Evolutionary conservation across 2,888 invertebrate species (phyloP).

Genomic region (Andrena marginata): DNA sequence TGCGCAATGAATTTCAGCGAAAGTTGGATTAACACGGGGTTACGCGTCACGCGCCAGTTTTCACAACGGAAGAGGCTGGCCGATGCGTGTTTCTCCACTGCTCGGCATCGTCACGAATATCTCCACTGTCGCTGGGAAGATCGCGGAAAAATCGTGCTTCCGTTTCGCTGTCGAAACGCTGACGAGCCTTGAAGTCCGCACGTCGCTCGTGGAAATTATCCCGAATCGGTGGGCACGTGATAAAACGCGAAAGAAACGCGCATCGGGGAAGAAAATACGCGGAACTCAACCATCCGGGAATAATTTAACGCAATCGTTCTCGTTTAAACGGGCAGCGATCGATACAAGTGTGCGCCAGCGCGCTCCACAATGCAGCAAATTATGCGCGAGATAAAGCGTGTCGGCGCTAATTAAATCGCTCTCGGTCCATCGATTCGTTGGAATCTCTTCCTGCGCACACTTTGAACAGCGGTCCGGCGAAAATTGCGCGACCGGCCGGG

Average conservation of each 20-base stretch:
- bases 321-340: conserved; percentile 10
- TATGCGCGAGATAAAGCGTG: neutral
- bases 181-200: neutral
- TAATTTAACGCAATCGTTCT: conserved; percentile 4
- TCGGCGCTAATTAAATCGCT: conserved; percentile 22
- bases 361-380: conserved; percentile 1
- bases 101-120: neutral
- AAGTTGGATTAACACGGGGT: conserved; percentile 17
- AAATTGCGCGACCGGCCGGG: too few relatives aligned
- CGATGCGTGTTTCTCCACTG: neutral
- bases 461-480: neutral
- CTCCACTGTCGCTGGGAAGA: neutral
- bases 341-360: neutral
- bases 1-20: conserved; percentile 12
- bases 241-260: neutral
- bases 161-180: neutral
- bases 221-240: neutral
- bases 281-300: neutral
- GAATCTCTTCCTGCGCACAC: neutral
- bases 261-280: too few relatives aligned
- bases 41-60: neutral
- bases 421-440: neutral
- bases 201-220: neutral
- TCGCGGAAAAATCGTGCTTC: neutral
- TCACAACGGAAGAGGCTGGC: neutral